These are phyloP conservation scores for Malurus splendens DNA, from an alignment of 2,797 vertebrate genomes.

Conservation along the genomic window DNA sequence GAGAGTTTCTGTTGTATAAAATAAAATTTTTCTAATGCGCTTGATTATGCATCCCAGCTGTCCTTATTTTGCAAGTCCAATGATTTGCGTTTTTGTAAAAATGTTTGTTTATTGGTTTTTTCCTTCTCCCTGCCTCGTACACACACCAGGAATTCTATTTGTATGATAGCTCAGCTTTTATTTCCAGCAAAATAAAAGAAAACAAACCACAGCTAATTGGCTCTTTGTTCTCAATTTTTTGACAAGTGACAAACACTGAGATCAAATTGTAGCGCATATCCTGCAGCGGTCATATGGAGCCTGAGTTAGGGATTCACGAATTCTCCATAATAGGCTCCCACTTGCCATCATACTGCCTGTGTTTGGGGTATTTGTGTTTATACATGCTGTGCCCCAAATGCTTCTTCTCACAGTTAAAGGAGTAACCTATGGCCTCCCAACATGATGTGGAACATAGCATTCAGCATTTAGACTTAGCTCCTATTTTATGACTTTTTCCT, in stretches of 20 bases:
- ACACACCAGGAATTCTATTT: constrained; percentile 45
- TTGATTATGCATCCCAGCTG: constrained; percentile 60
- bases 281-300: constrained; percentile 40
- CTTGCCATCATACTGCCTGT: background rate
- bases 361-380: background rate
- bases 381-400: background rate
- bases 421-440: background rate
- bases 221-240: constrained; percentile 57
- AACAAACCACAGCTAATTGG: constrained; percentile 53
- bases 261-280: constrained; percentile 34
- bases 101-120: constrained; percentile 31
- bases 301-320: background rate
- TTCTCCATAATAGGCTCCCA: background rate
- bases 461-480: background rate
- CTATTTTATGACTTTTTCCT: background rate
- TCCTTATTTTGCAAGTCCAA: constrained; percentile 52
- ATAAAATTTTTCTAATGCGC: constrained; percentile 12
- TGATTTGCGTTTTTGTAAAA: constrained; percentile 37
- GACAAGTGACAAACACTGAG: constrained; percentile 56
- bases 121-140: background rate
- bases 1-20: background rate
- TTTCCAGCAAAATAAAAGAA: constrained; percentile 58
- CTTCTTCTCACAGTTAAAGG: background rate
- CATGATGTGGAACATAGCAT: background rate
- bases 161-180: constrained; percentile 51